Percentiles rank a stretch among this genome's conserved stretches.
Conservation (phyloP, 2,888 invertebrate genomes). For the Drosophila pegasa region DNA sequence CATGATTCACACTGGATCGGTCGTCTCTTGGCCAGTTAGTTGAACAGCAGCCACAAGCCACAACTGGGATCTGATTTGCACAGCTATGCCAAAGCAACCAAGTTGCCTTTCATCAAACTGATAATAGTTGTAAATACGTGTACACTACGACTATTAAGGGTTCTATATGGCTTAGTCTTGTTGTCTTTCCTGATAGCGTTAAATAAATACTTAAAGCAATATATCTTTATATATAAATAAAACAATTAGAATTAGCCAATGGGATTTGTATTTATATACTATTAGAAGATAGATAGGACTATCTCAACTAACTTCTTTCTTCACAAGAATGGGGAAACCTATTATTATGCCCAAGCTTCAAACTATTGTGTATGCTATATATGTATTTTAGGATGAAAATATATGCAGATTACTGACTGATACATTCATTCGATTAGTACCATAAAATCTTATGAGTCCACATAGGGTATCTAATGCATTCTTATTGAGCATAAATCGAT, state of each 20-base stretch:
- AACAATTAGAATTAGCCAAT: background rate
- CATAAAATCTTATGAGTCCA: no score
- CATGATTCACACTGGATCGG: conserved; percentile 40
- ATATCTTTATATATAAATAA: background rate
- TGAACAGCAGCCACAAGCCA: conserved; percentile 6
- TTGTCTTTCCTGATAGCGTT: no score
- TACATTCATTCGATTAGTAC: no score
- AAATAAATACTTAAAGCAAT: background rate
- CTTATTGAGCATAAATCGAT: background rate
- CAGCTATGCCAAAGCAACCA: background rate
- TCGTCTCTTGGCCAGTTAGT: conserved; percentile 34
- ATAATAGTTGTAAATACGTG: conserved; percentile 1
- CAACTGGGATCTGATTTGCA: background rate
- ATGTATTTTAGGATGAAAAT: no score
- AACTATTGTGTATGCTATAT: no score
- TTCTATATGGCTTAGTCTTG: no score
- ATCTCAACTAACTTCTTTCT: background rate
- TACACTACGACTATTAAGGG: no score
- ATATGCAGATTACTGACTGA: no score
- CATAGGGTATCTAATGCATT: background rate
- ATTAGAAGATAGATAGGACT: background rate
- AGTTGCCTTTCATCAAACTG: background rate
- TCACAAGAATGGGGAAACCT: background rate
- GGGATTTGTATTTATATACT: background rate
- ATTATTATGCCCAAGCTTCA: no score